Base-by-base conservation (phyloP, 2,797 vertebrate species). In the Mareca strepera region DNA sequence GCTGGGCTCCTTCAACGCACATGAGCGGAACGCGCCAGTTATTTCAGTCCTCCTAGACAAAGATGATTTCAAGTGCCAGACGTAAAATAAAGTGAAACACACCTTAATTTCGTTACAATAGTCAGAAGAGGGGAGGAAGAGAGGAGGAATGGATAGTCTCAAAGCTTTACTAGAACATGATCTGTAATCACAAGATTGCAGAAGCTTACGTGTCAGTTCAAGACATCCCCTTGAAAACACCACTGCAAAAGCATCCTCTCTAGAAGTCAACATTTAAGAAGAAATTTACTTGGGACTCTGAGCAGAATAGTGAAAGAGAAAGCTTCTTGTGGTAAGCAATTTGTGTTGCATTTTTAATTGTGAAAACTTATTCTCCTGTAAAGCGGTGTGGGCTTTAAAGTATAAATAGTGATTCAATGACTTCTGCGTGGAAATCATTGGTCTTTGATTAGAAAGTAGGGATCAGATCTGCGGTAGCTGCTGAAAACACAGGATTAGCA, bases 401-500 rank as follows among this genome's bases (percentile, higher is more conserved):
- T 80, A 91, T 88, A 91, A 86, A 44, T 10, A 79, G 60, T 6
- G n/a, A 78, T 46, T 80, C 31, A 12, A 12, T 41, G 73, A 58
- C 95, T 96, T 90, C 91, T 88, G 26, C 12, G 0, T 4, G 76
- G 84, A 87, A 85, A 81, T 58, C 18, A 29, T 73, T 80, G 41
- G 74, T 28, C 46, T 35, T 48, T 37, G 75, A 29, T 91, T 79
- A 90, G 63, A 69, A 82, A 72, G 43, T 53, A 62, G 17, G 87
- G 90, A 77, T 94, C 90, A 89, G 89, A 79, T 94, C 82, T 72
- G 62, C 46, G 41, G 86, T 41, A 92, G 96, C 96, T 86, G 87
- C 97, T 94, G 83, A 77, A 88, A 75, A 94, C 90, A 91, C 93
- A 80, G 93, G 96, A 95, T 96, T 96, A 98, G 97, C 98, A 98